Conservation (phyloP, 64 coral and sea anemone genomes). For the Actinia equina region DNA sequence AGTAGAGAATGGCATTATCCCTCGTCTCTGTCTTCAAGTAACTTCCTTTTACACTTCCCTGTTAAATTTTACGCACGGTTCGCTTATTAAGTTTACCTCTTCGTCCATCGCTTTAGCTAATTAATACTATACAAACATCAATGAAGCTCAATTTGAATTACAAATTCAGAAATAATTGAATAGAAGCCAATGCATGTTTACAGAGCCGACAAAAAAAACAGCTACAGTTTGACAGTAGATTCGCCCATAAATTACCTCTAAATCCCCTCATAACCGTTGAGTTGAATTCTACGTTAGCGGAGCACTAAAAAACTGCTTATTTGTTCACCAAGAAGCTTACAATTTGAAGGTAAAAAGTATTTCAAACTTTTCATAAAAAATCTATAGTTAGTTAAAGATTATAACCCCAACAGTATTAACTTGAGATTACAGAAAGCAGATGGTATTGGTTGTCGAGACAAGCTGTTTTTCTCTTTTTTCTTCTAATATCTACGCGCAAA, state of each 20-base stretch:
- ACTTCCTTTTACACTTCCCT: too few species aligned
- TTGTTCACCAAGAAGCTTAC: neutral
- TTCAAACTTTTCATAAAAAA: neutral
- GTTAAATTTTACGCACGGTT: too few species aligned
- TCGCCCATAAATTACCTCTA: neutral
- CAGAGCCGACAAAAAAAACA: neutral
- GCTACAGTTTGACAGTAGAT: neutral
- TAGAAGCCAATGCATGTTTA: neutral
- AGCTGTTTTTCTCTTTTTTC: too few species aligned
- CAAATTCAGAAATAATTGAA: conserved; percentile 6
- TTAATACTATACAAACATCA: neutral
- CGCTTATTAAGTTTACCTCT: neutral
- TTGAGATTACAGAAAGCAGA: neutral
- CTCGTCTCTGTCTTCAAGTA: too few species aligned
- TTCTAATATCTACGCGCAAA: too few species aligned
- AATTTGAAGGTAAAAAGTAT: neutral
- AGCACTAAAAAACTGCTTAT: neutral
- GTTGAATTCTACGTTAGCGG: neutral
- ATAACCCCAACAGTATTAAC: neutral
- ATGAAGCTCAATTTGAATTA: neutral
- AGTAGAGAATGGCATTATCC: too few species aligned
- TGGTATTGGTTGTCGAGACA: neutral
- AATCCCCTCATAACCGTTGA: neutral
- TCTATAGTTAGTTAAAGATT: neutral
- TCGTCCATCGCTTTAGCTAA: neutral